Base-by-base conservation (phyloP, 2,797 vertebrate genomes). In the Margarornis squamiger region DNA sequence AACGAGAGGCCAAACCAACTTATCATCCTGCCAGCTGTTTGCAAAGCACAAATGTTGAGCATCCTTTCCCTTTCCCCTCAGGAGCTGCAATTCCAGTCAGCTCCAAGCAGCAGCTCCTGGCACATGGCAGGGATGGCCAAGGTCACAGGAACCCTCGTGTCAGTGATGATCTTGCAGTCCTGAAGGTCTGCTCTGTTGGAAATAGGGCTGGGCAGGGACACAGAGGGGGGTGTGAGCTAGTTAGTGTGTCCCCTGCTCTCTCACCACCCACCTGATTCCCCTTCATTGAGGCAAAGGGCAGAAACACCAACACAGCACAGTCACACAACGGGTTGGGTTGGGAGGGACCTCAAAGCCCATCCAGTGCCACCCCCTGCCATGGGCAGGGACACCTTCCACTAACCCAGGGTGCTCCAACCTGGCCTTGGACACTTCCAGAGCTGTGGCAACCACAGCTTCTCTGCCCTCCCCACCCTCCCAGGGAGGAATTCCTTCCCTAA, bases 181-280 rank as follows among this genome's bases (percentile, higher is more conserved):
- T 67, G 63, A 59, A 54, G 39, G 29, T 45, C 34, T 34, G 9
- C 32, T 63, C 32, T 20, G 48, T 26, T 49, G 48, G 16, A 45
- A 63, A 41, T 21, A 2, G 6, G 68, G 49, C 27, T 1, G 22
- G 43, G 30, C 36, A 75, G 87, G 48, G 63, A 30, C 11, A 30
- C 21, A 26, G 46, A n/a, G 29, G 17, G 1, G 10, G 5, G 17
- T 6, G 10, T 1, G 2, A 23, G 32, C 4, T 10, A 12, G 17
- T n/a, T 26, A 48, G 55, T 13, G 26, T 2, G 0, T 62, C 45
- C 30, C 43, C 55, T 36, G 41, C n/a, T 41, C 11, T 5, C 30
- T 62, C 48, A 54, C n/a, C 3, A 0, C 36, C 24, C 67, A 34
- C 19, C 26, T 58, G 34, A n/a, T 30, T 57, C 86, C 27, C 43